Base-by-base conservation (phyloP, 2,113 vertebrate species). In the Grallaria varia region DNA sequence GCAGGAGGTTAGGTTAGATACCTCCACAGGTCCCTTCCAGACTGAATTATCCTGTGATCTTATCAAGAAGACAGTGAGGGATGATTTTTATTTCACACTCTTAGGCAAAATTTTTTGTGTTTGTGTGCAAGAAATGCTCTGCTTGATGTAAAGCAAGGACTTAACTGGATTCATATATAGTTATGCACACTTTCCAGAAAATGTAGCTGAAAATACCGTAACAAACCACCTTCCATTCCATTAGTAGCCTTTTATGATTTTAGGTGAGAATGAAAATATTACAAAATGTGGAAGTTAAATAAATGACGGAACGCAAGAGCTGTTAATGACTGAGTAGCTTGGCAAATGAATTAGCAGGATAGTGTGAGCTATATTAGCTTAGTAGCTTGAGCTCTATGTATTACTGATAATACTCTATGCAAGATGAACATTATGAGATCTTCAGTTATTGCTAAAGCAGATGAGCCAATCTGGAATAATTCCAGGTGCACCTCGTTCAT, bases 231-330 rank as follows among this genome's bases (percentile, higher is more conserved):
- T 80, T 86, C 52, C 8, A 72, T 88, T 88, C 88, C 52, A 84
- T 93, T 89, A 95, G 78, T 68, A 86, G 39, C 20, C n/a, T 67
- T 81, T 45, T 78, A 56, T 93, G 84, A 69, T 80, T 91, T 93
- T 88, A 88, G 67, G 87, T 93, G 78, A 5, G 3, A 96, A 95
- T 90, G 52, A 95, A 95, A 95, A 95, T 95, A 95, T 89, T 95
- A 79, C 60, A 83, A 93, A 94, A 90, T 80, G 72, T 81, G 64
- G 68, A 93, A 96, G 71, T 94, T 84, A 94, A 97, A 93, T 83
- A 95, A 90, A 95, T 94, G 68, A 92, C 1, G 15, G 78, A 93
- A 93, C 75, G 88, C 40, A 90, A 84, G 83, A 86, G 35, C 17
- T 8, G 52, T 88, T 94, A 95, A 93, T 90, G 85, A 75, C 50